phyloP scores from a whole-genome alignment of 2,797 vertebrate species.

The Phrynocephalus vlangalii region DNA sequence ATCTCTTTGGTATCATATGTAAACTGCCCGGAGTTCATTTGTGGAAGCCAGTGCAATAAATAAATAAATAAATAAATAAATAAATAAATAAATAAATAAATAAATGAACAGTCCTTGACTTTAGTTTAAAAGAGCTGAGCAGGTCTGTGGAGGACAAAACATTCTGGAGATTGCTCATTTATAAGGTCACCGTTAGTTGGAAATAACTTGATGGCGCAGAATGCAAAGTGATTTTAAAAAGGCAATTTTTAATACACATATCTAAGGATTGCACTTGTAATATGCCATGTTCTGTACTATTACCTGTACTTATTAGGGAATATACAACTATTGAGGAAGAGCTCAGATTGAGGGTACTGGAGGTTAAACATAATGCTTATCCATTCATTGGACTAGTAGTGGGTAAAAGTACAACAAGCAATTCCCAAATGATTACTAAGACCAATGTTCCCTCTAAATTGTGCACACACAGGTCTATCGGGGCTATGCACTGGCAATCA shows the following conservation, averaged over 20 bases:
- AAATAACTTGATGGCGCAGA: no score
- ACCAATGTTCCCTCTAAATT: constrained; percentile 12
- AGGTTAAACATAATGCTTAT: constrained; percentile 24
- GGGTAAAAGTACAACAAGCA: background rate
- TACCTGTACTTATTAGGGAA: background rate
- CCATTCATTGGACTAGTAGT: background rate
- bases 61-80: background rate
- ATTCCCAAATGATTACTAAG: background rate
- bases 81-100: background rate
- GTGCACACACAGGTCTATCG: no score
- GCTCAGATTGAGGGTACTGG: background rate
- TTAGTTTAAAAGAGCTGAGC: no score
- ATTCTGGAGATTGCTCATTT: no score
- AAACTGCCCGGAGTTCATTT: no score
- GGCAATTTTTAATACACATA: no score
- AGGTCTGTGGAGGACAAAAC: no score
- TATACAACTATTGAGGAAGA: background rate
- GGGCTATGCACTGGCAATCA: no score
- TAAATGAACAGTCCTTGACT: no score
- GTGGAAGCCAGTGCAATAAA: background rate
- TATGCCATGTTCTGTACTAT: background rate
- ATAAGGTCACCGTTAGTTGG: no score
- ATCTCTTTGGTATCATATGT: no score
- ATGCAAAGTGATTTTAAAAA: no score
- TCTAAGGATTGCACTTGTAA: background rate